Base-by-base conservation (phyloP, 2,113 vertebrate species). In the Acanthochromis polyacanthus region DNA sequence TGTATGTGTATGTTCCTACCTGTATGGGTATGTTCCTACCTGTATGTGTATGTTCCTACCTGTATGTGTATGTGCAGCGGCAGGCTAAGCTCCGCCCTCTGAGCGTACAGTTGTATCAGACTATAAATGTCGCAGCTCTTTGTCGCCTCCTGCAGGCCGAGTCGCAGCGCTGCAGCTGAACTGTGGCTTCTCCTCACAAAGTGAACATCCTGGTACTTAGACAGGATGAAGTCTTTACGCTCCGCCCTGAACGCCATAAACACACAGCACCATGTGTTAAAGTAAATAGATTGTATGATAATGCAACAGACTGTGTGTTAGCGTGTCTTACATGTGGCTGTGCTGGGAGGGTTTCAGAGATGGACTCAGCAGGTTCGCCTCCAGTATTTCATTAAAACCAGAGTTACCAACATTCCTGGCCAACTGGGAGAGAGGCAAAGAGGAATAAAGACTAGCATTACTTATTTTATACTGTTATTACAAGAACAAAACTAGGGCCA, bases 351-450 rank as follows among this genome's bases (percentile, higher is more conserved):
- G 91, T 69, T 92, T 92, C 72, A 86, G 46, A 8, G 88, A 88
- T 0, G 91, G 88, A 85, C 88, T 91, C 71, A 83, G 60, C 28
- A 92, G 81, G 67, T 91, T 92, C 0, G 88, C 89, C 78, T 92
- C 91, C 58, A 92, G 75, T 15, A 92, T 90, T 32, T 92, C 89
- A 2, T 92, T 92, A 79, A 92, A 92, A 46, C 89, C 89, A 56
- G 83, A 74, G 58, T 92, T 92, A 5, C 91, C 91, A 6, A 92
- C 88, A 38, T 89, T 92, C 16, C 89, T 82, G 11, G 91, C 91
- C 84, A 92, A 61, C 91, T 92, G 15, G 38, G 50, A 67, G 19
- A 81, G 15, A 61, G 3, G 9, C 8, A 20, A 3, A 7, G 15
- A 17, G 15, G 46, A 46, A 16, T 45, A 5, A 3, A 30, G 30